Evolutionary conservation across 2,113 vertebrate species (phyloP).

Genomic region (Coryphaenoides rupestris): DNA sequence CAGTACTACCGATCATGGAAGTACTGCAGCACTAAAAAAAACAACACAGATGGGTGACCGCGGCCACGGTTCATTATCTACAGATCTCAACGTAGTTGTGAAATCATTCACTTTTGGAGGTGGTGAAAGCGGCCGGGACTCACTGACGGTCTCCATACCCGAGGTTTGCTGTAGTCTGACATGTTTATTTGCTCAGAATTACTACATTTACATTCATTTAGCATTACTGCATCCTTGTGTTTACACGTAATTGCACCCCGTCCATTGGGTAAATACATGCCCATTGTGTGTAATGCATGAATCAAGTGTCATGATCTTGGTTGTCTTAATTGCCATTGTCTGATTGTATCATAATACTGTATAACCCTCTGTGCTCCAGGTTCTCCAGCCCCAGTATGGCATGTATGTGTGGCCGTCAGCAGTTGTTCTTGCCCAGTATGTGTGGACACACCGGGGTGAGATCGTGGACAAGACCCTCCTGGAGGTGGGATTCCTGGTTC

Average conservation of each 20-base stretch:
- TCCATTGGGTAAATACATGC: too few relatives aligned
- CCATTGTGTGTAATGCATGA: too few relatives aligned
- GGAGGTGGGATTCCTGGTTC: conserved; percentile 74
- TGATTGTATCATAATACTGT: not conserved
- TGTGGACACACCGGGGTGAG: conserved; percentile 74
- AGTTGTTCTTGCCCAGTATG: conserved; percentile 86
- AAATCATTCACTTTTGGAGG: conserved; percentile 64
- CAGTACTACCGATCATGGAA: not conserved
- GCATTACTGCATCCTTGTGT: too few relatives aligned
- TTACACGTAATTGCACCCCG: too few relatives aligned
- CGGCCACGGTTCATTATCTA: too few relatives aligned
- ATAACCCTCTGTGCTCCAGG: conserved; percentile 62
- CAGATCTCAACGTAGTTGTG: not conserved
- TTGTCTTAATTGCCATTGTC: too few relatives aligned
- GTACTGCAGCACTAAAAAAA: too few relatives aligned
- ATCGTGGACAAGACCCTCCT: conserved; percentile 73
- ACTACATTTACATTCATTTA: too few relatives aligned
- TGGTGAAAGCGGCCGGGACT: not conserved
- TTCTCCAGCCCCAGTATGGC: conserved; percentile 82
- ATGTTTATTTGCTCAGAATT: too few relatives aligned
- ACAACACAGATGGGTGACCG: too few relatives aligned
- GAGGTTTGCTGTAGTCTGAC: conserved; percentile 55
- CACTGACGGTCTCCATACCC: conserved; percentile 48
- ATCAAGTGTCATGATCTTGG: too few relatives aligned
- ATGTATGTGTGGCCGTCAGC: conserved; percentile 92